A percentile compares a stretch with the other conserved stretches of the same genome.
phyloP scores from a whole-genome alignment of 2,113 vertebrate genomes.

The Ibidorhyncha struthersii region DNA sequence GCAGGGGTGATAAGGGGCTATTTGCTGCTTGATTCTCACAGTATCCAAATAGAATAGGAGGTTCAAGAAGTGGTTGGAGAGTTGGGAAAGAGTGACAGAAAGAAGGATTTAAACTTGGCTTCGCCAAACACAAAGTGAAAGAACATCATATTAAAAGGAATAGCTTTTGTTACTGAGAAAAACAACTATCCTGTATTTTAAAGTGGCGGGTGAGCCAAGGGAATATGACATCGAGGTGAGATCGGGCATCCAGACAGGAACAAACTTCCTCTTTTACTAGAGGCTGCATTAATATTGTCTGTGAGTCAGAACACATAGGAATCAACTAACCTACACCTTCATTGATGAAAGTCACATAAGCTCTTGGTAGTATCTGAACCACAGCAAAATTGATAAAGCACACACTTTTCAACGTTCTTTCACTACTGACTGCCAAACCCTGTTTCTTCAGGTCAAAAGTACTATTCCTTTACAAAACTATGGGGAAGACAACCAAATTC shows the following conservation, averaged over 20 bases:
- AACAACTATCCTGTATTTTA: background rate
- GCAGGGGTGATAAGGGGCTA: background rate
- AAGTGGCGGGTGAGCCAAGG: background rate
- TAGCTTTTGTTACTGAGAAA: background rate
- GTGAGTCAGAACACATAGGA: background rate
- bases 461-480: background rate
- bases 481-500: background rate
- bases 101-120: background rate
- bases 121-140: background rate
- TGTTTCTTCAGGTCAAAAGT: background rate
- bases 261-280: background rate
- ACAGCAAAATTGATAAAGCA: background rate
- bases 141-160: background rate
- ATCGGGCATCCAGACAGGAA: background rate
- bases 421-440: background rate
- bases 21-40: background rate
- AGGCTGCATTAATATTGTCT: background rate
- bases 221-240: background rate
- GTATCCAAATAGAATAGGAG: background rate
- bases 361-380: background rate
- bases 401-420: background rate
- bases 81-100: background rate
- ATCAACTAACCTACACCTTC: background rate
- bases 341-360: background rate
- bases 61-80: background rate